phyloP scores from a whole-genome alignment of 1,140 invertebrate species.

The Leguminivora glycinivorella region DNA sequence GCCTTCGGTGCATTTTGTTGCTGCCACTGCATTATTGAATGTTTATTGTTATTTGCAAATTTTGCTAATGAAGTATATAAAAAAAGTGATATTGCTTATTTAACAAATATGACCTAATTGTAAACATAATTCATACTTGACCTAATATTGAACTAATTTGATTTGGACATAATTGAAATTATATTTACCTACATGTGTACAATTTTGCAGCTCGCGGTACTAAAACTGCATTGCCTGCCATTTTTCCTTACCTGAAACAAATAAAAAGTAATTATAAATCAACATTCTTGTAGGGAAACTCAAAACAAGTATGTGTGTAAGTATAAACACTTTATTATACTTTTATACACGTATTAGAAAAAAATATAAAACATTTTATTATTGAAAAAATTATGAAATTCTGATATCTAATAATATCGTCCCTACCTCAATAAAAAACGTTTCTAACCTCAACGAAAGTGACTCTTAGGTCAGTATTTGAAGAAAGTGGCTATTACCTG shows the following conservation, averaged over 20 bases:
- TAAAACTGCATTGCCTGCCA: not conserved
- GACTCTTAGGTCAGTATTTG: not conserved
- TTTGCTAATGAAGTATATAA: not conserved
- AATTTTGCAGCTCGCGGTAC: too few relatives aligned
- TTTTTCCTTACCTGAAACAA: not conserved
- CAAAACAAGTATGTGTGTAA: too few relatives aligned
- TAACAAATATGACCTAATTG: not conserved
- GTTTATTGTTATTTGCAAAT: not conserved
- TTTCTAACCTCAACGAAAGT: not conserved
- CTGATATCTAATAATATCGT: too few relatives aligned
- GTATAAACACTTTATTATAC: too few relatives aligned
- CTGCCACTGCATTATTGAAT: constrained; percentile 10
- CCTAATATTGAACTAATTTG: not conserved
- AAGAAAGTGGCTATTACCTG: not conserved
- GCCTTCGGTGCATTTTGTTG: constrained; percentile 21
- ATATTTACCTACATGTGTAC: too few relatives aligned
- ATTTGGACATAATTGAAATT: not conserved
- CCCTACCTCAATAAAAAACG: not conserved
- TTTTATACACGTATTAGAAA: too few relatives aligned
- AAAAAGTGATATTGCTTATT: not conserved
- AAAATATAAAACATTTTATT: too few relatives aligned
- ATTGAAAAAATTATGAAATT: too few relatives aligned
- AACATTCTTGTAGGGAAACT: too few relatives aligned
- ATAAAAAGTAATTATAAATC: not conserved
- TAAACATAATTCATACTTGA: not conserved